Conservation (phyloP, 2,888 invertebrate genomes). For the Ellobium chinense region DNA sequence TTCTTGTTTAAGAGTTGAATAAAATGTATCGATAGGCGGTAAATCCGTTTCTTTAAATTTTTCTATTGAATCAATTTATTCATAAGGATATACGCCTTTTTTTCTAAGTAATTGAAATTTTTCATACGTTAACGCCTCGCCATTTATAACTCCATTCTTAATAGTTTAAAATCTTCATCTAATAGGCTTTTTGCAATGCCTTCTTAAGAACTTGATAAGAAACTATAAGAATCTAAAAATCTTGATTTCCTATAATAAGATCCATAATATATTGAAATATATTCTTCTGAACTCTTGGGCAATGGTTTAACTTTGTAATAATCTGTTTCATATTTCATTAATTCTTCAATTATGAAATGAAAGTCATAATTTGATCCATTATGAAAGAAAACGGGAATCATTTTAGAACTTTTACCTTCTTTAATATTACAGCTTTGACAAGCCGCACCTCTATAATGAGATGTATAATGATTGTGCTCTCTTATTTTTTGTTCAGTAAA, state of each 20-base stretch:
- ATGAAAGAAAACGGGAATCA: constrained; percentile 48
- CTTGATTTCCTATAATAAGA: constrained; percentile 43
- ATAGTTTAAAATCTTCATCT: constrained; percentile 65
- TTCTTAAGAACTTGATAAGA: constrained; percentile 32
- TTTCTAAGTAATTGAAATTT: no score
- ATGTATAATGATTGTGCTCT: constrained; percentile 23
- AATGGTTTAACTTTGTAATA: constrained; percentile 29
- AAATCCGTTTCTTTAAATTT: constrained; percentile 5
- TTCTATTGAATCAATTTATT: constrained; percentile 22
- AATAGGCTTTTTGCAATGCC: constrained; percentile 56
- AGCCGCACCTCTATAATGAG: constrained; percentile 30
- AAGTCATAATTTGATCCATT: constrained; percentile 49
- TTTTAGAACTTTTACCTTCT: constrained; percentile 44
- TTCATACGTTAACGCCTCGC: background rate
- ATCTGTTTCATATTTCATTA: constrained; percentile 38
- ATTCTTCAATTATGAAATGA: constrained; percentile 47
- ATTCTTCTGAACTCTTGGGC: constrained; percentile 35
- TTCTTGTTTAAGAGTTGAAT: constrained; percentile 5
- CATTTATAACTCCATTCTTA: constrained; percentile 40
- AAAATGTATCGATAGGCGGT: constrained; percentile 10
- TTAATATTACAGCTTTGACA: constrained; percentile 49
- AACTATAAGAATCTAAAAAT: constrained; percentile 40
- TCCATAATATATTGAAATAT: constrained; percentile 47
- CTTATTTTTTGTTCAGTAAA: background rate
- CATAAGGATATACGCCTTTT: constrained; percentile 23